Base-by-base conservation (phyloP, 2,888 invertebrate species). In the Parnassius glacialis region DNA sequence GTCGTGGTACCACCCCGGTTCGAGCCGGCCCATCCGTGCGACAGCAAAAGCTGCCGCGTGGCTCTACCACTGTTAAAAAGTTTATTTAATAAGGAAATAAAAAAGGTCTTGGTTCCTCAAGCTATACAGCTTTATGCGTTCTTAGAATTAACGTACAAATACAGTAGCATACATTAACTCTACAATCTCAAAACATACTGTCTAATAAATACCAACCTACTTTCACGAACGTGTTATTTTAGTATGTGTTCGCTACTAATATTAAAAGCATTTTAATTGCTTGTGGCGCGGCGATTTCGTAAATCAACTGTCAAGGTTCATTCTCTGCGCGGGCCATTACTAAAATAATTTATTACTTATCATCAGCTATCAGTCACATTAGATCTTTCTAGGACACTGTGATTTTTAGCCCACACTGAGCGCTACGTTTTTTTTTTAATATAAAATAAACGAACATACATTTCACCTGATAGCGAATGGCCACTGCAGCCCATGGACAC, bases 221-320 rank as follows among this genome's bases (percentile, higher is more conserved):
- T 52, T 52, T 54, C 34, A 2, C 43, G 42, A 42, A 16, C n/a
- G n/a, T 41, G 47, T 10, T 41, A n/a, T 47, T 43, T 47, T 53
- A 48, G 13, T 41, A 34, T n/a, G n/a, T 47, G 52, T 57, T 52
- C 13, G n/a, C 34, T 43, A 25, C 55, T 44, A 50, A 51, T 50
- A 62, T 58, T 45, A 13, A 51, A 58, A 50, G 7, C 25, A 44
- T 62, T 34, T 58, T 62, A 55, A 62, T 51, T 58, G 41, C 57
- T 54, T 34, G 45, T 47, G 12, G 44, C 41, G 52, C 13, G 11
- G 51, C 20, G 51, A 50, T 62, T 54, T 51, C 51, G 44, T 62
- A 62, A 58, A 62, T 62, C 62, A 62, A 62, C 57, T 62, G 62
- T 62, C 62, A 58, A 50, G 50, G 44, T 62, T 51, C 43, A 54